Evolutionary conservation across 2,797 vertebrate species (phyloP), one percentile per base, ranked within the genome.

Genomic region (Chrosomus eos): DNA sequence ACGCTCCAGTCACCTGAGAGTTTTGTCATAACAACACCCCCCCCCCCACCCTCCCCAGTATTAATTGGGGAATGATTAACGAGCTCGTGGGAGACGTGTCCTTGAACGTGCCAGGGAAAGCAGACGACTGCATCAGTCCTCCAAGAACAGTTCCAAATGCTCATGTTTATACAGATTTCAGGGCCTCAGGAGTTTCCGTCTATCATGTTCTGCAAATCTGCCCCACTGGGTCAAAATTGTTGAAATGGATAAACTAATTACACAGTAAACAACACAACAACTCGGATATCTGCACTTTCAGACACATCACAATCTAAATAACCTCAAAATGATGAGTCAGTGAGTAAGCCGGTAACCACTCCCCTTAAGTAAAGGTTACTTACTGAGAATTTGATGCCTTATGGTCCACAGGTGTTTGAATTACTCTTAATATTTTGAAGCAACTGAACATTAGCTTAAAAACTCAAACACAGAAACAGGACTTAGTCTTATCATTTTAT

Each of bases 21-120:
- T 71, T 81, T 89, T 73, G 72, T 88, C 87, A 81, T 72, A 77
- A 87, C 85, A 87, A 60, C 81, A 70, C 71, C 38, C 38, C 38
- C 1, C 38, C 36, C 7, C 38, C 38, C 43, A 10, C 72, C 72
- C 80, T 51, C 60, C 76, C 66, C 62, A 10, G 11, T 84, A 51
- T 64, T 87, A 85, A 85, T 87, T 87, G 86, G 66, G 48, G 83
- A 68, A 87, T 80, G 45, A 84, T 87, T 90, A 88, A 91, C 91
- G 83, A 86, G 66, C 58, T 48, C 38, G 36, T 74, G 66, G 75
- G 60, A 62, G 48, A 86, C 51, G 58, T 48, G 84, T 87, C 66
- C 84, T 89, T 91, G 83, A 76, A 58, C 68, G 74, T 55, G 43
- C 86, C 87, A 85, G 88, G 53, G 64, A 89, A 79, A 81, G 11